Percentiles rank a stretch among this genome's conserved stretches.
phyloP scores from a whole-genome alignment of 2,797 vertebrate genomes.

The Amazona ochrocephala region DNA sequence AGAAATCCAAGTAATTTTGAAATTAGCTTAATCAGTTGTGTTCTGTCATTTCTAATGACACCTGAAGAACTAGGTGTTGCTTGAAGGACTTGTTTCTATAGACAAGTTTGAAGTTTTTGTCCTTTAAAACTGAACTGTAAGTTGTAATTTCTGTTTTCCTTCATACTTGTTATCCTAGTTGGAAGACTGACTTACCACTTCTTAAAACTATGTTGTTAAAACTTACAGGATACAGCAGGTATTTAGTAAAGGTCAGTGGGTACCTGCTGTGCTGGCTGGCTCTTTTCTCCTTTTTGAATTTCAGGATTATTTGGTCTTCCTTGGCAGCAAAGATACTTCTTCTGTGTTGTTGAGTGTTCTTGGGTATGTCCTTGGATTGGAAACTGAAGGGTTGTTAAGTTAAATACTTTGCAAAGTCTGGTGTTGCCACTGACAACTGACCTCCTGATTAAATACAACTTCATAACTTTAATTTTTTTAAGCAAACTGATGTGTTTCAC shows the following conservation, averaged over 20 bases:
- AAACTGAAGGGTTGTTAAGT: background rate
- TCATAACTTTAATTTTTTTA: background rate
- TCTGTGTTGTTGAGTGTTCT: background rate
- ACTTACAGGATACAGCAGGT: background rate
- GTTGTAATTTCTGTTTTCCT: background rate
- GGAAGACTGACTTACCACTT: background rate
- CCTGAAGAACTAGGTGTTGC: background rate
- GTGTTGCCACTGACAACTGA: background rate
- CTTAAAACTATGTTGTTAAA: background rate
- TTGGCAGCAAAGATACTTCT: background rate
- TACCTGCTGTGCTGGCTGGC: background rate
- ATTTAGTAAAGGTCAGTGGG: background rate
- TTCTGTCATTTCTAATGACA: background rate
- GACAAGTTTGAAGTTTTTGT: background rate
- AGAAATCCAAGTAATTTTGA: background rate
- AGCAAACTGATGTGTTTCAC: background rate
- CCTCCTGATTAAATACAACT: background rate
- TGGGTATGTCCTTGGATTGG: background rate
- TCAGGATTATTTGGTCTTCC: background rate
- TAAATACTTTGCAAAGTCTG: background rate
- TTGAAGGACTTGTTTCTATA: background rate
- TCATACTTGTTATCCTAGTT: background rate
- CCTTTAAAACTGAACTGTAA: background rate
- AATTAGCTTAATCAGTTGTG: background rate
- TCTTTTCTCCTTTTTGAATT: background rate